phyloP scores from a whole-genome alignment of 1,140 invertebrate species.

The Solenopsis invicta region DNA sequence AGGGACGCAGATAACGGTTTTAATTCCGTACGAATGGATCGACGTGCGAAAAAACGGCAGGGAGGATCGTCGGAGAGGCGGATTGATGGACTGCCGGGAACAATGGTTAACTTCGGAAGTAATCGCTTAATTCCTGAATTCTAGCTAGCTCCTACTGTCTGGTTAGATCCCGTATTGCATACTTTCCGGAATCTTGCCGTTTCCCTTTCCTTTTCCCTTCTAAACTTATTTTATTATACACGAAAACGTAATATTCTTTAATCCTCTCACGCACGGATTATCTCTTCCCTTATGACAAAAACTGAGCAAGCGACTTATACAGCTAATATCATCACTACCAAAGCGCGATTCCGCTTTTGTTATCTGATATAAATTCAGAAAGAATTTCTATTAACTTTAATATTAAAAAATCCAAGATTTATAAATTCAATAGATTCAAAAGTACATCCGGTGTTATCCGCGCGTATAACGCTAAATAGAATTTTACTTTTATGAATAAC shows the following conservation, averaged over 20 bases:
- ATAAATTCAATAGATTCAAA: not conserved
- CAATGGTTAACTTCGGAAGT: constrained; percentile 78
- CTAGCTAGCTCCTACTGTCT: constrained; percentile 55
- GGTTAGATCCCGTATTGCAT: constrained; percentile 40
- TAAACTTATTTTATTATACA: constrained; percentile 10
- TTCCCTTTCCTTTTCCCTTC: not conserved
- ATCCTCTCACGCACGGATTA: constrained; percentile 6
- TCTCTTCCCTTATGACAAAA: not conserved
- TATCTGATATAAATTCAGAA: not conserved
- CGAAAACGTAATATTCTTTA: not conserved
- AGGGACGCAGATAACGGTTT: constrained; percentile 80
- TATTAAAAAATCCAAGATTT: not conserved
- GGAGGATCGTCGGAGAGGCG: constrained; percentile 43
- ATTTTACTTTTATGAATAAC: not conserved
- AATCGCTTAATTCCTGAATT: constrained; percentile 78
- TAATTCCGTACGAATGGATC: constrained; percentile 80
- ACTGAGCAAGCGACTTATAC: not conserved
- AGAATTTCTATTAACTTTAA: constrained; percentile 18
- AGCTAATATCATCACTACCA: not conserved
- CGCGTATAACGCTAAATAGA: not conserved
- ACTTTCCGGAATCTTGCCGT: constrained; percentile 34
- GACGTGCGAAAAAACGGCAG: constrained; percentile 73
- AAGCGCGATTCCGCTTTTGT: not conserved
- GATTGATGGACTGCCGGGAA: constrained; percentile 74
- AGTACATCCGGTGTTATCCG: not conserved